phyloP scores from a whole-genome alignment of 2,888 invertebrate genomes.

The Drosophila recens region DNA sequence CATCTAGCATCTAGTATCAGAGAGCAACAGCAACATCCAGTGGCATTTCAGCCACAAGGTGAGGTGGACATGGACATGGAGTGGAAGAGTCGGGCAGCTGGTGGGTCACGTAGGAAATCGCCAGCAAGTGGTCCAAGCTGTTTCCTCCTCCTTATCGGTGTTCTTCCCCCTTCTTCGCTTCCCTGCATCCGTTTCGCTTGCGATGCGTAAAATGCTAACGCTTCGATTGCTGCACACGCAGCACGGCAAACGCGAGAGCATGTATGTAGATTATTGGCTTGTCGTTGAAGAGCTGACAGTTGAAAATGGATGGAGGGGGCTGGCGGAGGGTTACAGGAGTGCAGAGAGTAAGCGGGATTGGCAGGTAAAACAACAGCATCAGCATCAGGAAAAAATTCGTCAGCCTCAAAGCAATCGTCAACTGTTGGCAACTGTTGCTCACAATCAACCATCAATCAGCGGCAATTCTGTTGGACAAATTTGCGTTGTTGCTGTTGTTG shows the following conservation, averaged over 20 bases:
- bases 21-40: background rate
- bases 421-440: conserved; percentile 37
- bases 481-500: background rate
- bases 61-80: background rate
- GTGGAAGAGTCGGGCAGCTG: background rate
- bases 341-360: background rate
- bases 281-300: too few species aligned
- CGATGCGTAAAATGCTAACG: conserved; percentile 49
- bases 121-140: conserved; percentile 11
- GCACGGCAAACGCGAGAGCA: background rate
- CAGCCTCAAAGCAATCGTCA: conserved; percentile 9
- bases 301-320: too few species aligned
- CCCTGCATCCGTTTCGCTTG: conserved; percentile 14
- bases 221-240: conserved; percentile 30
- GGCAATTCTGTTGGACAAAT: conserved; percentile 3
- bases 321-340: background rate
- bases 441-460: conserved; percentile 24
- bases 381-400: background rate
- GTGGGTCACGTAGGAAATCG: conserved; percentile 8
- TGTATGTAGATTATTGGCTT: conserved; percentile 5
- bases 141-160: background rate
- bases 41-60: background rate
- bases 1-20: conserved; percentile 19
- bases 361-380: background rate
- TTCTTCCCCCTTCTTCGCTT: background rate